Conservation (phyloP, 2,888 invertebrate genomes). For the Diabrotica balteata region DNA sequence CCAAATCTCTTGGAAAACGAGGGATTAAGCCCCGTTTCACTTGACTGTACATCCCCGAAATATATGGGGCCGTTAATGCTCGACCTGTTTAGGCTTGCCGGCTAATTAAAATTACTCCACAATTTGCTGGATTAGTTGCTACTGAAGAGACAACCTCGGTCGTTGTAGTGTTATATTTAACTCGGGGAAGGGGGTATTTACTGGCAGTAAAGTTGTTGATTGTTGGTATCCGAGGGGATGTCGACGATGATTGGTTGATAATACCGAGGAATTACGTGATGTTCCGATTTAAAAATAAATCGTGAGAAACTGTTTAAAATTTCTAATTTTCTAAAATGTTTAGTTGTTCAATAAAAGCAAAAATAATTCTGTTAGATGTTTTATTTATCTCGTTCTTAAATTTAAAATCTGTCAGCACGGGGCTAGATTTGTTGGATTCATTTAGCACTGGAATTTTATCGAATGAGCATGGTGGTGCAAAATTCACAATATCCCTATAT, state of each 20-base stretch:
- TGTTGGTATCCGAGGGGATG: neutral
- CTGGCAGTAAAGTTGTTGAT: constrained; percentile 1
- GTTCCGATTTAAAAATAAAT: neutral
- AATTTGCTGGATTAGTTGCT: constrained; percentile 27
- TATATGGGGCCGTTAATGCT: constrained; percentile 38
- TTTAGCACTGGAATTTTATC: too few relatives aligned
- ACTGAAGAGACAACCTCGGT: constrained; percentile 12
- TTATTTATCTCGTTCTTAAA: too few relatives aligned
- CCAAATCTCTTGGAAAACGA: constrained; percentile 48
- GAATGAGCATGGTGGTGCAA: too few relatives aligned
- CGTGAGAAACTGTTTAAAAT: too few relatives aligned
- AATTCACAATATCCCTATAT: too few relatives aligned
- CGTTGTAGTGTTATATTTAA: constrained; percentile 9
- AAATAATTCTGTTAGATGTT: too few relatives aligned
- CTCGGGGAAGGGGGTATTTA: constrained; percentile 2
- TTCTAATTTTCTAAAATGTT: too few relatives aligned
- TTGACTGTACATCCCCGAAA: constrained; percentile 29
- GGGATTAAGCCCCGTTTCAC: constrained; percentile 39
- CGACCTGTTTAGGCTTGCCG: constrained; percentile 32
- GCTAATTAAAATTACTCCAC: constrained; percentile 38
- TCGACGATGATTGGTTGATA: neutral
- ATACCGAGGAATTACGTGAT: neutral
- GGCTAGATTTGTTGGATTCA: too few relatives aligned
- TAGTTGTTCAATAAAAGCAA: too few relatives aligned
- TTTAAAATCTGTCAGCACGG: too few relatives aligned